Base-by-base conservation (phyloP, 2,888 invertebrate species). In the Campaea margaritaria region DNA sequence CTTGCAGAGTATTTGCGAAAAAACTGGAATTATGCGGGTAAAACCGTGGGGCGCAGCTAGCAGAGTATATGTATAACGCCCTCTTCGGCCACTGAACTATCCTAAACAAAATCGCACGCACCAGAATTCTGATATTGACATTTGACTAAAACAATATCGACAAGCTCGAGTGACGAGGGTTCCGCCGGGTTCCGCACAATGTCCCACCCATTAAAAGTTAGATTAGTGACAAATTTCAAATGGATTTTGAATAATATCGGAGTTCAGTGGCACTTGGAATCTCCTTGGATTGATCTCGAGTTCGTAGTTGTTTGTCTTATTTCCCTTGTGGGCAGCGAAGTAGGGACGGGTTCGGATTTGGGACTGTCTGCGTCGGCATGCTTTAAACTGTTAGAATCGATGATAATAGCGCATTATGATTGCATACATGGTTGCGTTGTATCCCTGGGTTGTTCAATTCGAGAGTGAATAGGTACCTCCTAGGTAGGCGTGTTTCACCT, bases 171-270 rank as follows among this genome's bases (percentile, higher is more conserved):
- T 79, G 80, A 80, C 76, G 69, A 80, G 81, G 80, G 80, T 80
- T 31, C 31, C 31, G 9, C 31, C 2, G 31, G 31, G 31, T 31
- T 46, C n/a, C 64, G 31, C 45, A 49, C 42, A 52, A 58, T 55
- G 51, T 65, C 52, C 38, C 63, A 41, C 67, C 75, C 75, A 80
- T 80, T 79, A 81, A 77, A 80, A 80, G 73, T 80, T 81, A 75
- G 72, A 80, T 76, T 73, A 74, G 70, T 74, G 74, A 77, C 75
- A 76, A 78, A 79, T 78, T 75, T 72, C 66, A 68, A 74, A 76
- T 69, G 69, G 71, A 70, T 74, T 77, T 70, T 63, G 70, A 73
- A 74, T 76, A 56, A 69, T 65, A 56, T 48, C 56, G 13, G 44
- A 54, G 58, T 58, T 58, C 53, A 49, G 53, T 28, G 57, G 44